Evolutionary conservation across 2,797 vertebrate genomes (phyloP).

Genomic region (Gallinago nigripennis): DNA sequence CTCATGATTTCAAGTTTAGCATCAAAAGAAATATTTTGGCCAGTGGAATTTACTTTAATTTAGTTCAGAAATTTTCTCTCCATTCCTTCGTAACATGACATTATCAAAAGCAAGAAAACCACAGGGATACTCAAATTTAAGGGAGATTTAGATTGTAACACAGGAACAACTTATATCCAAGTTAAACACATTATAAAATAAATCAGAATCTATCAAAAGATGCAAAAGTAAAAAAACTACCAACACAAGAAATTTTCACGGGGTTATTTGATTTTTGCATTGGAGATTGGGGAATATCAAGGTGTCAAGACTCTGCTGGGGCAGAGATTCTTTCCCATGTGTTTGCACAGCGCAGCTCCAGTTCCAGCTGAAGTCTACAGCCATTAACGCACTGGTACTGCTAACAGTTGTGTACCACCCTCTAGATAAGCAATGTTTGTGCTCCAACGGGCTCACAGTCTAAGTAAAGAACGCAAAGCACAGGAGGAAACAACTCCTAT

Average conservation of each 20-base stretch:
- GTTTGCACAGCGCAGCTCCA: background rate
- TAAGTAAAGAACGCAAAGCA: background rate
- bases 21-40: background rate
- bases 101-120: background rate
- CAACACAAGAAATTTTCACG: background rate
- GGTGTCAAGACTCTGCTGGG: accelerated
- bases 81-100: background rate
- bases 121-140: background rate
- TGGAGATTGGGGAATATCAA: background rate
- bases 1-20: background rate
- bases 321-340: background rate
- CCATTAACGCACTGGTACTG: background rate
- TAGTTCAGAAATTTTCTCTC: background rate
- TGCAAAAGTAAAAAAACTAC: background rate
- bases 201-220: background rate
- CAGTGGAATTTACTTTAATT: background rate
- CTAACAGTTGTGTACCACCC: background rate
- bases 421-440: background rate
- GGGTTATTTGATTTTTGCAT: background rate
- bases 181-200: background rate
- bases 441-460: background rate
- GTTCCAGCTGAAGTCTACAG: background rate
- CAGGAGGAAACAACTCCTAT: background rate
- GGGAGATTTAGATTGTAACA: background rate
- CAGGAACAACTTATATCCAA: background rate